Evolutionary conservation across 92 coral and sea anemone genomes (phyloP).

Genomic region (Porites rus): DNA sequence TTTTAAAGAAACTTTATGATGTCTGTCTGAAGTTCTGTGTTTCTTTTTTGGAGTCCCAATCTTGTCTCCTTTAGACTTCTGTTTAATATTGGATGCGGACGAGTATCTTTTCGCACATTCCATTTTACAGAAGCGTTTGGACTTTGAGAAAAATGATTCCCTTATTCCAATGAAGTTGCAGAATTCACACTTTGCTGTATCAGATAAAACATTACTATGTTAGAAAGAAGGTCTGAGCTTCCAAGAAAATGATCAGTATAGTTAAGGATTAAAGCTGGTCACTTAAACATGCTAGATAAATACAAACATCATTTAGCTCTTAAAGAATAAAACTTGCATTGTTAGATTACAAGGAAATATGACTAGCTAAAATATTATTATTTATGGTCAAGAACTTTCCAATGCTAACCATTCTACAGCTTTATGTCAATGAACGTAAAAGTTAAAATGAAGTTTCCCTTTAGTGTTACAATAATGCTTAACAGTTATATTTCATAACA

Average conservation of each 20-base stretch:
- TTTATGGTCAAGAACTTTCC: no score
- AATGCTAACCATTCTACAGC: no score
- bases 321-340: background rate
- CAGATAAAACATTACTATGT: conserved; percentile 47
- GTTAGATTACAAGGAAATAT: background rate
- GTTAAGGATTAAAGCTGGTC: conserved; percentile 8
- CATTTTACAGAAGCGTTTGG: conserved; percentile 98
- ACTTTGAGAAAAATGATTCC: conserved; percentile 95
- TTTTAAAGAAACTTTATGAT: conserved; percentile 55
- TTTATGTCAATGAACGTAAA: no score
- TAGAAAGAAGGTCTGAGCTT: conserved; percentile 42
- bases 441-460: no score
- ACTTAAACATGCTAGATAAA: background rate
- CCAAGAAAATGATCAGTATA: conserved; percentile 4
- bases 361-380: no score
- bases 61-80: conserved; percentile 93
- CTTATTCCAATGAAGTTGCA: conserved; percentile 92
- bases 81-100: conserved; percentile 94
- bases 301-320: background rate
- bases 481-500: no score
- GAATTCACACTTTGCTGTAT: conserved; percentile 97
- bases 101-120: conserved; percentile 99
- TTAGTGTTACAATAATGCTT: no score
- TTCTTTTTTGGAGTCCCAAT: conserved; percentile 93
- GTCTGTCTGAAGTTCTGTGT: conserved; percentile 73